Evolutionary conservation across 1,140 invertebrate genomes (phyloP).

Genomic region (Eupristina koningsbergeri): DNA sequence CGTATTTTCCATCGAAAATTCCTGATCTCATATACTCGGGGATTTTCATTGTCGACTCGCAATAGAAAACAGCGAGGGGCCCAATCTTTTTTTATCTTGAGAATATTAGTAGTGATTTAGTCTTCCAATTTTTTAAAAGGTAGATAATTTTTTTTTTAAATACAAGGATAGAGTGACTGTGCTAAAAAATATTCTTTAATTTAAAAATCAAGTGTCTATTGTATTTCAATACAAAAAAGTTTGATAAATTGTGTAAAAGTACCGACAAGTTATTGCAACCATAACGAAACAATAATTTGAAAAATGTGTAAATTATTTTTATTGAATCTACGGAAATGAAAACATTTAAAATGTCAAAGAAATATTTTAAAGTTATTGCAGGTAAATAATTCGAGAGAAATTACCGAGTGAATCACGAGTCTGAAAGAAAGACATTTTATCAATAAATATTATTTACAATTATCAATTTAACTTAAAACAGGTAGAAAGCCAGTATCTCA

Average conservation of each 20-base stretch:
- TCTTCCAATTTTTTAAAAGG: slow-evolving; percentile 6
- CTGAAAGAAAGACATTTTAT: too few species aligned
- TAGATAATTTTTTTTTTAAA: slow-evolving; percentile 21
- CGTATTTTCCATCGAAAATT: slow-evolving; percentile 50
- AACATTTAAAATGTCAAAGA: too few species aligned
- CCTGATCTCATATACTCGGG: slow-evolving; percentile 27
- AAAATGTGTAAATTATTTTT: too few species aligned
- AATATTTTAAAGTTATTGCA: too few species aligned
- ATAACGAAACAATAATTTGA: not conserved
- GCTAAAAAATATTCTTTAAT: slow-evolving; percentile 23
- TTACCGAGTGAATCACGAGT: too few species aligned
- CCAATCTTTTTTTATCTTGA: not conserved
- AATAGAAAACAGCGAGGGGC: slow-evolving; percentile 22
- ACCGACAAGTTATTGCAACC: not conserved
- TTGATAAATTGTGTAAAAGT: too few species aligned
- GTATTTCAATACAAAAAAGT: not conserved
- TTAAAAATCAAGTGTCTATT: not conserved
- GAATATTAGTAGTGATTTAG: slow-evolving; percentile 42
- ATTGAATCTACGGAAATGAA: too few species aligned
- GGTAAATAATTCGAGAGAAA: too few species aligned
- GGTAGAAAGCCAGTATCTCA: not conserved
- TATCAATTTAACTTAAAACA: not conserved
- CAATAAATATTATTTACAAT: not conserved
- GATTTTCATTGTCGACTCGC: slow-evolving; percentile 22
- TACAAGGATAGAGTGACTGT: not conserved